phyloP scores from a whole-genome alignment of 2,797 vertebrate genomes.

The Myiotriccus ornatus region DNA sequence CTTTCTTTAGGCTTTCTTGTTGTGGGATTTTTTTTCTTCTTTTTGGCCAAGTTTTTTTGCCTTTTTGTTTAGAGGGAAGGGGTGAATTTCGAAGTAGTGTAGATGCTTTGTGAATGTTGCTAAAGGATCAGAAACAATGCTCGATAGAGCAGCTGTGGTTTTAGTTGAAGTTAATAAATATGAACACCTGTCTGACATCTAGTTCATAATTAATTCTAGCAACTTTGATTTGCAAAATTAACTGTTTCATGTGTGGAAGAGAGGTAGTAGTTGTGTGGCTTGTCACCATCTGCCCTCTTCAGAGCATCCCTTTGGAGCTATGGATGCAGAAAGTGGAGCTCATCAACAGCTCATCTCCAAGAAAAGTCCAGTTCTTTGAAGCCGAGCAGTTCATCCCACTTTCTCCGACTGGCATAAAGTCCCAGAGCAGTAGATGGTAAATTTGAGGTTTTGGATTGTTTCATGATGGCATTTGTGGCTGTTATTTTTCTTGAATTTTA shows the following conservation, averaged over 20 bases:
- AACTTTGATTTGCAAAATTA: not conserved
- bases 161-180: not conserved
- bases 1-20: not conserved
- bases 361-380: not conserved
- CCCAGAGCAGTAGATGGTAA: not conserved
- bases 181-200: not conserved
- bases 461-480: not conserved
- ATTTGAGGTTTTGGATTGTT: not conserved
- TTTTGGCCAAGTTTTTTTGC: not conserved
- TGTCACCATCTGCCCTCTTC: not conserved
- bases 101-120: not conserved
- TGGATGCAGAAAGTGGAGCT: not conserved
- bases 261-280: not conserved
- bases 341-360: not conserved
- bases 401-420: not conserved
- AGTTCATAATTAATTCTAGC: not conserved
- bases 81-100: not conserved
- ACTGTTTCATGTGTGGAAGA: not conserved
- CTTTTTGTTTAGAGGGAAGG: not conserved
- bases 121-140: not conserved
- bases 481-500: not conserved
- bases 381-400: not conserved
- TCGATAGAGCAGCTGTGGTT: not conserved
- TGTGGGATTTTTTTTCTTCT: not conserved
- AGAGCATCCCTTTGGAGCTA: not conserved